Evolutionary conservation across 1,140 invertebrate genomes (phyloP), one percentile per base, ranked within the genome.

Genomic region (Ctenoplectra terminalis): DNA sequence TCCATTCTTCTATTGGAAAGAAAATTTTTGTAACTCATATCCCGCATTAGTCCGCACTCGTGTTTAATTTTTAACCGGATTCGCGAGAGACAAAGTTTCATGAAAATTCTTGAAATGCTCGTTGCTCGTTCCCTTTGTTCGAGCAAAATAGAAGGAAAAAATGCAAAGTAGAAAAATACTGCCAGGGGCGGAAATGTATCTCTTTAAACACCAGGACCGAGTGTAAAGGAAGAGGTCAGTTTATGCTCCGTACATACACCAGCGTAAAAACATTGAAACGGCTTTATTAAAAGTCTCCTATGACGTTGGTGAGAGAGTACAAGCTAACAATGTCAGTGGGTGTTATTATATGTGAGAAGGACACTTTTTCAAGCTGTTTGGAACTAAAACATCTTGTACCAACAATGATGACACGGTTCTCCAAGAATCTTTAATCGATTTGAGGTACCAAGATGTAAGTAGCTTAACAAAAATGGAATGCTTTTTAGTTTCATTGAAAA

Each of bases 131-230:
- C 82, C 58, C 56, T 82, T 83, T 74, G 72, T 43, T 60, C 40
- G 9, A n/a, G 13, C 9, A 79, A 54, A 84, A 79, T 56, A 61
- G 67, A 54, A 29, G 66, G 48, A 61, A 40, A 54, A 50, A 79
- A 85, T 75, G 64, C 80, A 70, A 81, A 85, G 66, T 81, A 72
- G 64, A 67, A 81, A 84, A 81, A 85, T 71, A 81, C 64, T 23
- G n/a, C 4, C 50, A 40, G 34, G 13, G 29, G 17, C 9, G 43
- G 6, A 23, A 31, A 54, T 31, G 67, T 70, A 56, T 54, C 69
- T 23, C 34, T 71, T 40, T 56, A 71, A 71, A 71, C 69, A 56
- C 17, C n/a, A 11, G 15, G 9, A 34, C 8, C 69, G n/a, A 37
- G 31, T 20, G 50, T 34, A n/a, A 40, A 71, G 8, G 34, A 71